Conservation (phyloP, 2,888 invertebrate species). For the Scaptomyza polygonia region DNA sequence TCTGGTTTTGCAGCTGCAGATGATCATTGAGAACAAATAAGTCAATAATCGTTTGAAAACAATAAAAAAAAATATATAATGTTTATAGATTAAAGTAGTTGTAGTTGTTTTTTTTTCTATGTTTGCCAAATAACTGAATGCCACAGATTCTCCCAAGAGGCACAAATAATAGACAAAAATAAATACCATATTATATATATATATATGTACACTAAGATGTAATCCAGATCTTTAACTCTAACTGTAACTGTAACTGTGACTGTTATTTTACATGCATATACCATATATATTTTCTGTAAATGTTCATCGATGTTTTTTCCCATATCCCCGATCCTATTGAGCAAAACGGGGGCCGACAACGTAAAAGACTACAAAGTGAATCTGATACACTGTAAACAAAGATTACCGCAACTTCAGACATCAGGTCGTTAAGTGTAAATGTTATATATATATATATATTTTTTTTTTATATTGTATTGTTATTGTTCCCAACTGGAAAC, state of each 20-base stretch:
- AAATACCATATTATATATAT: conserved; percentile 5
- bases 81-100: conserved; percentile 11
- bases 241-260: conserved; percentile 25
- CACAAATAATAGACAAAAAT: conserved; percentile 29
- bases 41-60: conserved; percentile 79
- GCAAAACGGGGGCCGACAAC: conserved; percentile 51
- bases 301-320: conserved; percentile 31
- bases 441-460: conserved; percentile 38
- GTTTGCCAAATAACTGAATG: conserved; percentile 35
- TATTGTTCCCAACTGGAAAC: conserved; percentile 10
- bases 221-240: conserved; percentile 18
- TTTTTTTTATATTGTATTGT: conserved; percentile 2
- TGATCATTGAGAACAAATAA: conserved; percentile 96
- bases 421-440: conserved; percentile 19
- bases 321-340: conserved; percentile 35
- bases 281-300: conserved; percentile 31
- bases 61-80: not conserved
- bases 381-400: conserved; percentile 30
- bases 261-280: conserved; percentile 37
- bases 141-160: conserved; percentile 37
- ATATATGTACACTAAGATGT: conserved; percentile 10
- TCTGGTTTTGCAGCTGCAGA: conserved; percentile 94
- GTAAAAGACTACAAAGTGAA: conserved; percentile 56
- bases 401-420: conserved; percentile 36
- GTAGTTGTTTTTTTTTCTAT: conserved; percentile 29